These are phyloP conservation scores for Baccha elongata DNA, from an alignment of 2,888 invertebrate genomes.

Conservation along the genomic window DNA sequence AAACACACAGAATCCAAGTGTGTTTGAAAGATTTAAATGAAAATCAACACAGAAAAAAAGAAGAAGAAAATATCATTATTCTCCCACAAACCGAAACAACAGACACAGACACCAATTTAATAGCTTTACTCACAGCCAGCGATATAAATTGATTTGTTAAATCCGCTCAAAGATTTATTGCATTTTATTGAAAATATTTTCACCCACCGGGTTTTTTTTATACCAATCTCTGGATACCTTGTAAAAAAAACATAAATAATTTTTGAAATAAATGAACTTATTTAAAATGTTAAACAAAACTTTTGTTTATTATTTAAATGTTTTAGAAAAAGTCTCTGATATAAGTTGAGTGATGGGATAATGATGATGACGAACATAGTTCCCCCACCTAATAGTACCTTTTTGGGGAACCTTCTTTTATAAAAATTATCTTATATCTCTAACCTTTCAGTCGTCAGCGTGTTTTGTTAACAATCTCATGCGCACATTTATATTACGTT, in stretches of 20 bases:
- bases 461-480: conserved; percentile 63
- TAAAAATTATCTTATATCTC: background rate
- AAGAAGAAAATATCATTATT: conserved; percentile 1
- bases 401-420: background rate
- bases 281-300: background rate
- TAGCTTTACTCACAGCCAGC: conserved; percentile 25
- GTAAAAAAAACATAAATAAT: background rate
- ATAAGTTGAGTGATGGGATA: background rate
- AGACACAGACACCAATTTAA: background rate
- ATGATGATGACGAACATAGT: background rate
- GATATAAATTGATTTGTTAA: conserved; percentile 70
- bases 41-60: conserved; percentile 42
- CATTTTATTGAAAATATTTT: conserved; percentile 34
- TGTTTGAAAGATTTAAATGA: conserved; percentile 59
- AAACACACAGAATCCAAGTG: conserved; percentile 43
- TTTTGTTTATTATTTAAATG: background rate
- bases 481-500: conserved; percentile 47
- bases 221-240: background rate
- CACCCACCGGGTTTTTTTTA: background rate
- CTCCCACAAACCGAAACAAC: conserved; percentile 13
- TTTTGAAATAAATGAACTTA: background rate
- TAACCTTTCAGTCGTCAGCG: conserved; percentile 37
- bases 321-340: background rate
- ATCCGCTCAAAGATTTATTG: conserved; percentile 62
- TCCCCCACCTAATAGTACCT: conserved; percentile 26